phyloP scores from a whole-genome alignment of 2,888 invertebrate genomes.

The Diaperis boleti region DNA sequence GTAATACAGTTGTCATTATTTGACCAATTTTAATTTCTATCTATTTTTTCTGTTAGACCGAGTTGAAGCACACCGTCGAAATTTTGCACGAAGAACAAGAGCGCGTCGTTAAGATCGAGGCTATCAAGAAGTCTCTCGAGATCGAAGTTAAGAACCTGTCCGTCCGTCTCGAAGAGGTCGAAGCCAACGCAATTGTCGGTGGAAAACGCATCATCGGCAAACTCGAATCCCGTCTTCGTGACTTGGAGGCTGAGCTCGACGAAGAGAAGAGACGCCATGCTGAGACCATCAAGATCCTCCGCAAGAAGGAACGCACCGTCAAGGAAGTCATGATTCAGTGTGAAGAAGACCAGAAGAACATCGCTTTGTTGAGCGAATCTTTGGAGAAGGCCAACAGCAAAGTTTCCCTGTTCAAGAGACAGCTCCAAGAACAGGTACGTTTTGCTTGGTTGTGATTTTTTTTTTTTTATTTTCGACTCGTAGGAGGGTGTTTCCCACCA shows the following conservation, averaged over 20 bases:
- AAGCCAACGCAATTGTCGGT: slow-evolving; percentile 96
- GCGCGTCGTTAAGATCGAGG: slow-evolving; percentile 96
- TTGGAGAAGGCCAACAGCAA: slow-evolving; percentile 90
- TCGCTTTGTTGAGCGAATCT: slow-evolving; percentile 89
- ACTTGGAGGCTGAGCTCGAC: slow-evolving; percentile 93
- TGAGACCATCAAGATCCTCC: slow-evolving; percentile 96
- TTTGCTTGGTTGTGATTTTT: slow-evolving; percentile 2
- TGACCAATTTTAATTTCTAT: slow-evolving; percentile 90
- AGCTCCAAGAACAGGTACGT: slow-evolving; percentile 89
- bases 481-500: slow-evolving; percentile 93
- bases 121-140: slow-evolving; percentile 97
- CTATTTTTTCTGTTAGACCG: slow-evolving; percentile 70
- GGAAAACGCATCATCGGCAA: slow-evolving; percentile 98
- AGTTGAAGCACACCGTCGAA: slow-evolving; percentile 95
- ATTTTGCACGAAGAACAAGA: slow-evolving; percentile 96
- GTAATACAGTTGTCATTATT: slow-evolving; percentile 61
- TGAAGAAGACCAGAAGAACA: slow-evolving; percentile 98
- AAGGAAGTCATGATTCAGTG: slow-evolving; percentile 96
- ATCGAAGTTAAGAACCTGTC: slow-evolving; percentile 97
- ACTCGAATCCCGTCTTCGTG: slow-evolving; percentile 94
- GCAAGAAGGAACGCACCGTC: slow-evolving; percentile 97
- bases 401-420: slow-evolving; percentile 94
- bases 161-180: slow-evolving; percentile 94
- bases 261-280: slow-evolving; percentile 98
- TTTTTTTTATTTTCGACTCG: slow-evolving; percentile 45